Evolutionary conservation across 2,797 vertebrate genomes (phyloP).

Genomic region (Eleutherodactylus coqui): DNA sequence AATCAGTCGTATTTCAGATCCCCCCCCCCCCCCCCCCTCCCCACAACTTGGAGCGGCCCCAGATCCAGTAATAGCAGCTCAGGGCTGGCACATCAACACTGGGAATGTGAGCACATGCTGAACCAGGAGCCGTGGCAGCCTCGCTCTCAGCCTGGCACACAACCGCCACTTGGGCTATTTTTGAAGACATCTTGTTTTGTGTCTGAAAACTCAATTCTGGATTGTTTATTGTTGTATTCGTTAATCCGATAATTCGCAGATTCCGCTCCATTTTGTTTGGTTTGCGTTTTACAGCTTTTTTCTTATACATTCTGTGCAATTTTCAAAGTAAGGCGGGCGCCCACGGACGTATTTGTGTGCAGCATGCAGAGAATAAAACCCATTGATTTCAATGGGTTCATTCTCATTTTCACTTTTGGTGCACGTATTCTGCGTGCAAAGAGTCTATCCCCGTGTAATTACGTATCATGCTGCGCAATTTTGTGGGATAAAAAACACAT

Average conservation of each 20-base stretch:
- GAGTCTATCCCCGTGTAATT: too few relatives aligned
- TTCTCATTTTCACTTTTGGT: too few relatives aligned
- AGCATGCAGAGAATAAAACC: too few relatives aligned
- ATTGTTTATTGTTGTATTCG: background rate
- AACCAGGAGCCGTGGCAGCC: conserved; percentile 13
- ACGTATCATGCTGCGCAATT: too few relatives aligned
- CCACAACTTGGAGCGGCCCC: conserved; percentile 32
- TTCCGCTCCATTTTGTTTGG: background rate
- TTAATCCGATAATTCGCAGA: background rate
- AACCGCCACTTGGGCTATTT: background rate
- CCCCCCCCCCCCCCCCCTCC: background rate
- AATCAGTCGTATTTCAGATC: conserved; percentile 4
- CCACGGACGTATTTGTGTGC: too few relatives aligned
- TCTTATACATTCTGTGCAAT: background rate
- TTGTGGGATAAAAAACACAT: too few relatives aligned
- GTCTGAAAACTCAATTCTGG: background rate
- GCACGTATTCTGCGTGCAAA: too few relatives aligned
- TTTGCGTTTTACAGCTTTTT: background rate
- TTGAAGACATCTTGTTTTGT: background rate
- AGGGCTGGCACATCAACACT: conserved; percentile 14
- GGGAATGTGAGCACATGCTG: conserved; percentile 34
- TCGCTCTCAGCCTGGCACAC: conserved; percentile 7
- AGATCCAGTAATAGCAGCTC: conserved; percentile 48
- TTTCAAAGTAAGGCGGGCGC: too few relatives aligned
- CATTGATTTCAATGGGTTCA: too few relatives aligned